Evolutionary conservation across 2,797 vertebrate genomes (phyloP).

Genomic region (Pagetopsis macropterus): DNA sequence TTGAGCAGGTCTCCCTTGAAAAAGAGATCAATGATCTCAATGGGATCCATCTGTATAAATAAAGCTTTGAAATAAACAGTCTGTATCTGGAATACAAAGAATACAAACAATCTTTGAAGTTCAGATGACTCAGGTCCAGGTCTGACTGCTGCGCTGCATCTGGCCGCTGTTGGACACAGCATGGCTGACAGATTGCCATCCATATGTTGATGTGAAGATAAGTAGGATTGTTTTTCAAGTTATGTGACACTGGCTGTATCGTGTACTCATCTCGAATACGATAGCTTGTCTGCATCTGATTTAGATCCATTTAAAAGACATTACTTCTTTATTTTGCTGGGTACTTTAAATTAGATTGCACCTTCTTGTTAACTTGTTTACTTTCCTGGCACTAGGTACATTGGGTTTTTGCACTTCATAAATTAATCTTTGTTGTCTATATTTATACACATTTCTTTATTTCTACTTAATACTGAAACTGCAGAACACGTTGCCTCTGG

Average conservation of each 20-base stretch:
- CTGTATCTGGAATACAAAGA: too few relatives aligned
- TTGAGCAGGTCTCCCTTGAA: too few relatives aligned
- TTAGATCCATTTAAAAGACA: background rate
- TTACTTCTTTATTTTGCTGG: too few relatives aligned
- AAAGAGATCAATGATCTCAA: too few relatives aligned
- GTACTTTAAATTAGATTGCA: too few relatives aligned
- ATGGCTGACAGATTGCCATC: background rate
- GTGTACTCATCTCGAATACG: too few relatives aligned
- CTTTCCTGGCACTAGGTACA: background rate
- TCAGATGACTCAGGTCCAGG: constrained; percentile 3
- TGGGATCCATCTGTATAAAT: too few relatives aligned
- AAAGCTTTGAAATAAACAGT: background rate
- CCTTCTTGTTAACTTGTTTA: background rate
- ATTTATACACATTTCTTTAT: background rate
- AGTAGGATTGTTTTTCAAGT: background rate
- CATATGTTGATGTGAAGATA: too few relatives aligned
- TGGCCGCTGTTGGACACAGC: background rate
- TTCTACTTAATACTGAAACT: background rate
- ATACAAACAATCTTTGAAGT: background rate
- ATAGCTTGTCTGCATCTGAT: background rate
- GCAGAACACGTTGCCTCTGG: background rate
- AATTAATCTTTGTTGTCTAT: background rate
- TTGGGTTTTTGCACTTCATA: too few relatives aligned
- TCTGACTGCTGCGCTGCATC: constrained; percentile 5
- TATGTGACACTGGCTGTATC: background rate